Percentiles rank a stretch among this genome's conserved stretches.
Evolutionary conservation across 2,113 vertebrate genomes (phyloP).

Genomic region (Myotis davidii): DNA sequence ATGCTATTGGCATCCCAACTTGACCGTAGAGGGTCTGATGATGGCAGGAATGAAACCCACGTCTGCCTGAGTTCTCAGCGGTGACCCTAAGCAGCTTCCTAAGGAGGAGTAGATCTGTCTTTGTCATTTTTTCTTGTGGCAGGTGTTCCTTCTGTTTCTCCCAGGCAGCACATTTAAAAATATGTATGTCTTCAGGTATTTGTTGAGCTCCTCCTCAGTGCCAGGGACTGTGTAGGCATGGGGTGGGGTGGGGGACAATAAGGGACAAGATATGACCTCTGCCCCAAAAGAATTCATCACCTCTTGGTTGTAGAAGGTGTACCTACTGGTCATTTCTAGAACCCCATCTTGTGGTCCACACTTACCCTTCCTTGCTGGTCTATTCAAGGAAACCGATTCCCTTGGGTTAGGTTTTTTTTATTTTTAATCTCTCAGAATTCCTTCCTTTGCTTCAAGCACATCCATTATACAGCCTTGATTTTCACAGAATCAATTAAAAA

Average conservation of each 20-base stretch:
- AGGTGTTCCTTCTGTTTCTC: background rate
- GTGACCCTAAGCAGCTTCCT: background rate
- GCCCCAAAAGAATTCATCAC: background rate
- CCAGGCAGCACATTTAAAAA: background rate
- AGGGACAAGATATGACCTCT: background rate
- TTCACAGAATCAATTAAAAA: background rate
- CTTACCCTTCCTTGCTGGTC: background rate
- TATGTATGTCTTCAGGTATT: background rate
- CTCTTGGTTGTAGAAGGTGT: background rate
- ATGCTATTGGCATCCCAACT: background rate
- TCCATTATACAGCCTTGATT: background rate
- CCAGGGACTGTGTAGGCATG: background rate
- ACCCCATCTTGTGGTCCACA: background rate
- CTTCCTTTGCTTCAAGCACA: background rate
- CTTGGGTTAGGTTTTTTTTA: background rate
- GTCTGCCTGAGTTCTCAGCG: background rate
- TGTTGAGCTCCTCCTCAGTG: background rate
- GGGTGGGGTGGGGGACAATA: accelerated
- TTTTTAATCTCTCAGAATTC: background rate
- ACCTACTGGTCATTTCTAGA: background rate
- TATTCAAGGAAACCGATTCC: background rate
- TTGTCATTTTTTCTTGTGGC: background rate
- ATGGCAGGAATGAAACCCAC: background rate
- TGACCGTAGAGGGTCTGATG: background rate
- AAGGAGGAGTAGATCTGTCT: background rate